phyloP scores from a whole-genome alignment of 1,140 invertebrate species.

The Orius insidiosus region DNA sequence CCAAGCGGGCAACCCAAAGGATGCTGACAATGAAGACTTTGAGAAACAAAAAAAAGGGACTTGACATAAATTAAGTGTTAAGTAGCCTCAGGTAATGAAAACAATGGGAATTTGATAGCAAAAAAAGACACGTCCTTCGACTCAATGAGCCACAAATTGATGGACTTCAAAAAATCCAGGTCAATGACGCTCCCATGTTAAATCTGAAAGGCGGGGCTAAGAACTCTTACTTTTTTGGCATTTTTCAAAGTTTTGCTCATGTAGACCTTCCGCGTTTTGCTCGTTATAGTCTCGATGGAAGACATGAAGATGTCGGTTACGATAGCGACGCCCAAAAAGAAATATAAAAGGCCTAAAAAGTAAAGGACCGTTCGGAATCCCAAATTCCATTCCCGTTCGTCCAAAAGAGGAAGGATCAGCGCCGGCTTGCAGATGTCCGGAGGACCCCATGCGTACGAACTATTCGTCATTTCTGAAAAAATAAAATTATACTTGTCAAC shows the following conservation, averaged over 20 bases:
- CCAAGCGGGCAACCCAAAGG: too few relatives aligned
- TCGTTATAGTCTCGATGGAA: constrained; percentile 46
- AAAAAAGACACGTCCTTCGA: too few relatives aligned
- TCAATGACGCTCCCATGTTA: too few relatives aligned
- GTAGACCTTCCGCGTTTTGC: constrained; percentile 36
- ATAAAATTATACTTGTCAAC: too few relatives aligned
- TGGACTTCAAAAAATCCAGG: too few relatives aligned
- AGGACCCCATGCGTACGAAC: constrained; percentile 19
- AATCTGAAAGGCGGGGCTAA: too few relatives aligned
- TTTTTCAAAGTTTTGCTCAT: constrained; percentile 18
- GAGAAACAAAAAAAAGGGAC: too few relatives aligned
- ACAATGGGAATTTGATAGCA: too few relatives aligned
- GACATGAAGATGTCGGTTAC: constrained; percentile 47
- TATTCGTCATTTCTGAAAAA: constrained; percentile 1
- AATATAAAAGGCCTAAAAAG: constrained; percentile 36
- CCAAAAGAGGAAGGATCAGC: constrained; percentile 35
- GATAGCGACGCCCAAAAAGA: constrained; percentile 38
- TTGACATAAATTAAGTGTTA: too few relatives aligned
- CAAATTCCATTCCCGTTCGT: constrained; percentile 33
- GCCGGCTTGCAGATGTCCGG: constrained; percentile 29
- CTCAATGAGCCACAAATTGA: too few relatives aligned
- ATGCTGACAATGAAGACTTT: too few relatives aligned
- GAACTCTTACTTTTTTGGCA: constrained; percentile 18
- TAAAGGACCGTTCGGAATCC: constrained; percentile 31
- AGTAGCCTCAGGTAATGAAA: too few relatives aligned